phyloP scores from a whole-genome alignment of 2,888 invertebrate species.

The Galeopsomyia nigrocyanea region DNA sequence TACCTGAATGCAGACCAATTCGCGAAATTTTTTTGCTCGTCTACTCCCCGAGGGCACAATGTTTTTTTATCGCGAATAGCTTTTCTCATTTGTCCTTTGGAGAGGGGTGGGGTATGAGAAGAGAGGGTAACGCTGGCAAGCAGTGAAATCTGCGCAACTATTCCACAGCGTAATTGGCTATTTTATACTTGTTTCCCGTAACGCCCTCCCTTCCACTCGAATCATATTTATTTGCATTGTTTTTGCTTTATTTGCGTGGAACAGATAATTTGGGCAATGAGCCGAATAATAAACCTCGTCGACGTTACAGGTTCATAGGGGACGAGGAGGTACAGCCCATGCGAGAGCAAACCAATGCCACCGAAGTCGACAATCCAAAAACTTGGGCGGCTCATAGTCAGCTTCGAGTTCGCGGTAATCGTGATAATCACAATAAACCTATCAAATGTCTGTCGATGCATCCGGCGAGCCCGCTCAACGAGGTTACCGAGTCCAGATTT shows the following conservation, averaged over 20 bases:
- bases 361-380: slow-evolving; percentile 86
- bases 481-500: slow-evolving; percentile 82
- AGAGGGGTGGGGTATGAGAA: background rate
- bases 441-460: slow-evolving; percentile 87
- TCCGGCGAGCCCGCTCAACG: slow-evolving; percentile 81
- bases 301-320: slow-evolving; percentile 58
- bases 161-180: too few relatives aligned
- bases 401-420: slow-evolving; percentile 85
- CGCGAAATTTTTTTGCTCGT: too few relatives aligned
- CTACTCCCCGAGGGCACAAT: too few relatives aligned
- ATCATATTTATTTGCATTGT: too few relatives aligned
- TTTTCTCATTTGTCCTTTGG: background rate
- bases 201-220: too few relatives aligned
- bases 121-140: too few relatives aligned
- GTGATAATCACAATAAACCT: slow-evolving; percentile 83
- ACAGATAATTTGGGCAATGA: too few relatives aligned
- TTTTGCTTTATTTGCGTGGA: too few relatives aligned
- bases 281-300: slow-evolving; percentile 1
- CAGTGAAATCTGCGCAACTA: too few relatives aligned
- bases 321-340: slow-evolving; percentile 60
- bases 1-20: background rate
- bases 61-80: too few relatives aligned
- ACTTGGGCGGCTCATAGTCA: slow-evolving; percentile 90
- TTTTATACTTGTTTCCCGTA: too few relatives aligned
- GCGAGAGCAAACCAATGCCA: slow-evolving; percentile 80